Evolutionary conservation across 2,113 vertebrate genomes (phyloP), one percentile per base, ranked within the genome.

Genomic region (Scophthalmus maximus): DNA sequence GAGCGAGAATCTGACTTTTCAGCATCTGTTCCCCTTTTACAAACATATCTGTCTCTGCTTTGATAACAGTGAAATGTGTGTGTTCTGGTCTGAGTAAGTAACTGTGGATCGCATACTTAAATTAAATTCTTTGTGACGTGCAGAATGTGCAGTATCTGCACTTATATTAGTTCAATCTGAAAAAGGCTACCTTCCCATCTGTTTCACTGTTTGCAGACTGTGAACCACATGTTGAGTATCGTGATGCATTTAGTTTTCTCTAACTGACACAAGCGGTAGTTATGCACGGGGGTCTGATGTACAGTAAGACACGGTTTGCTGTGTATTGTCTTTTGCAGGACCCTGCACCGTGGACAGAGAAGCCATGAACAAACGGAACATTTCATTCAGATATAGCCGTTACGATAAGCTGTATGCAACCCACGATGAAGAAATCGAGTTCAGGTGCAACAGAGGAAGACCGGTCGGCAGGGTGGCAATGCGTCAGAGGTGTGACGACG

Each of bases 321-420:
- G 1, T 63, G 29, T 44, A 27, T 84, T 58, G 14, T 82, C 17
- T 68, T 20, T 65, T 76, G 7, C 75, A 87, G 86, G 25, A 25
- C 47, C 86, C 11, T 90, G 88, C 75, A 81, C 66, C 11, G 50
- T 87, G 38, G 1, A 42, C 5, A 0, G 0, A 14, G 34, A 53
- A 0, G 0, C 6, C 10, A 79, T 90, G 76, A 18, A 1, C 2
- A 0, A 0, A 18, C 12, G n/a, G 5, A 76, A 81, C 3, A 71
- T 93, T 50, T 0, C 0, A 2, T 38, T 82, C 40, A 22, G 0
- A 29, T 40, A 9, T 12, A 8, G 11, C 1, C 3, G 12, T 4
- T 0, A 2, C 1, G 11, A 1, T 22, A 65, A 65, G 20, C 0
- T 38, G 5, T 81, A 26, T 59, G 3, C 36, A 20, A 0, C 0